phyloP scores from a whole-genome alignment of 2,888 invertebrate genomes.

The Hypselothyrea guttata region DNA sequence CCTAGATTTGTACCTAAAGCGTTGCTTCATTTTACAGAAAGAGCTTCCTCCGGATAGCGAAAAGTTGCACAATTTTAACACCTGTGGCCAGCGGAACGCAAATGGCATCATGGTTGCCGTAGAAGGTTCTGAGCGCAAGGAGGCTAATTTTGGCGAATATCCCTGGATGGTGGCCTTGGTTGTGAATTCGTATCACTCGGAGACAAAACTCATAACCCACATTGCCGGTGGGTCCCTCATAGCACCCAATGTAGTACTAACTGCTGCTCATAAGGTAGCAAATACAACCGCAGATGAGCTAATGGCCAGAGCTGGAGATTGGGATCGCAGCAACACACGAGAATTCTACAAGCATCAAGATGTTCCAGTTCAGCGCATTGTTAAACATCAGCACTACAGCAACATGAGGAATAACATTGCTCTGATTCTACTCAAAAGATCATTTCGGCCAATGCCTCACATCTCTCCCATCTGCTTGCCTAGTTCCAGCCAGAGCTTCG shows the following conservation, averaged over 20 bases:
- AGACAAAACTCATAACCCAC: neutral
- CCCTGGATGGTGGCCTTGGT: constrained; percentile 30
- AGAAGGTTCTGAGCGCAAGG: neutral
- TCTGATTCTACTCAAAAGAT: constrained; percentile 6
- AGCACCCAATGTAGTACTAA: constrained; percentile 27
- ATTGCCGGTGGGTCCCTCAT: constrained; percentile 17
- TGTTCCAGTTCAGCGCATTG: neutral
- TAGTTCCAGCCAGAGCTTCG: neutral
- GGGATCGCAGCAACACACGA: constrained; percentile 1
- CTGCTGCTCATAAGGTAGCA: constrained; percentile 23
- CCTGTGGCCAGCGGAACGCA: constrained; percentile 22
- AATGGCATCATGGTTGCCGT: constrained; percentile 5
- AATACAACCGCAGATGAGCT: neutral
- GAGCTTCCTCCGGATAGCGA: neutral
- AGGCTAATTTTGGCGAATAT: constrained; percentile 26
- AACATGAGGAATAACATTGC: constrained; percentile 13
- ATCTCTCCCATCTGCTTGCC: constrained; percentile 46
- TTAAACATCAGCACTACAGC: constrained; percentile 3
- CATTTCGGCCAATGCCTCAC: constrained; percentile 3
- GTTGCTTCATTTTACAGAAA: neutral
- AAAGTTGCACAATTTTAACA: neutral
- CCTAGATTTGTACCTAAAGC: neutral
- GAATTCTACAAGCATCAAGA: constrained; percentile 18
- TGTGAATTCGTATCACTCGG: neutral
- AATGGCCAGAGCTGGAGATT: constrained; percentile 29